A percentile compares a stretch with the other conserved stretches of the same genome.
Conservation (phyloP, 2,113 vertebrate species). For the Erythrolamprus reginae region DNA sequence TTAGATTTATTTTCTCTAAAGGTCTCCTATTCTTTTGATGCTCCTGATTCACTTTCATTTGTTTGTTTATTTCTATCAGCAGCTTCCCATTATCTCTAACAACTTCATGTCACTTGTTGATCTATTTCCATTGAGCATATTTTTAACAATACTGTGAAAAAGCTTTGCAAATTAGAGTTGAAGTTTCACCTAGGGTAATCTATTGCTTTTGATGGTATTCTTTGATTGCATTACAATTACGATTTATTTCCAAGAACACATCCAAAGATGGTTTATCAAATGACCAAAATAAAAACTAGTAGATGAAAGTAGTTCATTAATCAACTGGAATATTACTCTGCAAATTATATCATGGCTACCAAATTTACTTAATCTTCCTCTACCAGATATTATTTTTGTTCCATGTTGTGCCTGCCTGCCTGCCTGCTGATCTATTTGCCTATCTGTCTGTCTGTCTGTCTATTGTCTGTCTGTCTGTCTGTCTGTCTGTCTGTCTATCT, state of each 20-base stretch:
- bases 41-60: neutral
- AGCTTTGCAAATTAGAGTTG: neutral
- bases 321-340: neutral
- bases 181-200: neutral
- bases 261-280: neutral
- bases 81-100: neutral
- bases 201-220: neutral
- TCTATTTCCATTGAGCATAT: neutral
- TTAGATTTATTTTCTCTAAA: constrained; percentile 16
- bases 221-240: neutral
- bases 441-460: no score
- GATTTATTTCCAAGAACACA: neutral
- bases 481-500: no score
- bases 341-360: neutral
- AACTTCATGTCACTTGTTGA: neutral
- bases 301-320: neutral
- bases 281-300: neutral
- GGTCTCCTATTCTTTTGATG: neutral
- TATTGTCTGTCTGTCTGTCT: no score
- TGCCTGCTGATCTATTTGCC: neutral
- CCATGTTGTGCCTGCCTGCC: neutral
- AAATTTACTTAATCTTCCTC: neutral
- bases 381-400: neutral
- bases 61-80: neutral
- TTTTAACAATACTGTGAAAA: neutral